A percentile compares a stretch with the other conserved stretches of the same genome.
phyloP scores from a whole-genome alignment of 37 sponge, comb jelly and placozoan species.

The Aplysina aerophoba region DNA sequence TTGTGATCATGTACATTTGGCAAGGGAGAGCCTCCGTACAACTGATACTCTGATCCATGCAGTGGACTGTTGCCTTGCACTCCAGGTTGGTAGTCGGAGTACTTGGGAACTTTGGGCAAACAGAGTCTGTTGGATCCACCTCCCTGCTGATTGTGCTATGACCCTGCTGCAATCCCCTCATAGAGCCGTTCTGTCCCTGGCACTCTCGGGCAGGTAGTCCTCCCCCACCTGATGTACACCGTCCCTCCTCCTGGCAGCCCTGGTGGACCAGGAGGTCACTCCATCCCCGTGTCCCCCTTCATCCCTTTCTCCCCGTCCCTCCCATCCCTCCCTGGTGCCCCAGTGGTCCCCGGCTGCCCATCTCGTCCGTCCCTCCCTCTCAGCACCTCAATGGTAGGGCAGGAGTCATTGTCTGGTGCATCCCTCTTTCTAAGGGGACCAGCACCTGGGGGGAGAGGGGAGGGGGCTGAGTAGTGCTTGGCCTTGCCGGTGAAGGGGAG shows the following conservation, averaged over 20 bases:
- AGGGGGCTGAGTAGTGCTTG: no score
- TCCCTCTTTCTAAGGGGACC: no score
- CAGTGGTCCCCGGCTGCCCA: slow-evolving; percentile 12
- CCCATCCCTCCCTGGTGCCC: slow-evolving; percentile 25
- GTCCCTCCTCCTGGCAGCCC: slow-evolving; percentile 36
- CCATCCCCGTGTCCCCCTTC: slow-evolving; percentile 24
- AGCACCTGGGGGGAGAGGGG: no score
- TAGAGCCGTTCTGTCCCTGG: slow-evolving; percentile 45
- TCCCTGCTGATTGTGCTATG: slow-evolving; percentile 22
- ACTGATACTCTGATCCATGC: slow-evolving; percentile 22
- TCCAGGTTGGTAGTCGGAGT: slow-evolving; percentile 1
- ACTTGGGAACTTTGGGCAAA: slow-evolving; percentile 40
- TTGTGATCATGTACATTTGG: slow-evolving; percentile 10
- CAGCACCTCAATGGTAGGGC: slow-evolving; percentile 26
- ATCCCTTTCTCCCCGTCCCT: slow-evolving; percentile 23
- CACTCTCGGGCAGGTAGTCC: slow-evolving; percentile 35
- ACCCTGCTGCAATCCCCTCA: not conserved
- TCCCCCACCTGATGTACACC: slow-evolving; percentile 60
- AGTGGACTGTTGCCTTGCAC: slow-evolving; percentile 27
- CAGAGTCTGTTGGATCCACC: slow-evolving; percentile 62
- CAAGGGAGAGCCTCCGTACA: not conserved
- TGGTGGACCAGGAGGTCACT: slow-evolving; percentile 33
- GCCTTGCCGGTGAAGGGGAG: no score
- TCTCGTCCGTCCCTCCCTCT: slow-evolving; percentile 43
- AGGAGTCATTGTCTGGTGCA: no score